Base-by-base conservation (phyloP, 2,797 vertebrate genomes). In the Pseudomugil gertrudae region DNA sequence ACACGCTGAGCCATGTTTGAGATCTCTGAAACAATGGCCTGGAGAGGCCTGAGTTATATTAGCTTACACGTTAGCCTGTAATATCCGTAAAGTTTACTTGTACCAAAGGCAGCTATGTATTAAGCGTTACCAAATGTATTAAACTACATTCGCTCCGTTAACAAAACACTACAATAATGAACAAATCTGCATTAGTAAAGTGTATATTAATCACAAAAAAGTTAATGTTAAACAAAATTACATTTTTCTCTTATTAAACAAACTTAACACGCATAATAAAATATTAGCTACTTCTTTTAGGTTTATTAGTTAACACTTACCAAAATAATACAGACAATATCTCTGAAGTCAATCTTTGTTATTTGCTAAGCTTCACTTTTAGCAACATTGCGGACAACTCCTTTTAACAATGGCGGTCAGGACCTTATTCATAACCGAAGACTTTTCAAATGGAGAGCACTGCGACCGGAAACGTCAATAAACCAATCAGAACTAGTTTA, bases 1-100 rank as follows among this genome's bases (percentile, higher is more conserved):
- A 91, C 86, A 10, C 94, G 91, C 68, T 92, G 91, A 0, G 94
- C 93, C 94, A 94, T 95, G 9, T 33, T 79, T 35, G 32, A 27
- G 3, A n/a, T 27, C 27, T 58, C 9, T 36, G 3, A 50, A 47
- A 4, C n/a, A 48, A 57, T 63, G 56, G 63, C 54, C 78, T 63
- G 24, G 3, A 58, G 0, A 55, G n/a, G 13, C 8, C 30, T 61
- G 10, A 3, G 9, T 29, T 27, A 23, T 23, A 26, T 32, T 29
- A 55, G 51, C 29, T 45, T 27, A 54, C 17, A 23, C 2, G 26
- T 21, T 38, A 66, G 4, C 36, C 0, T 9, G 15, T 2, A 5
- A 19, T 2, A 27, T 6, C 4, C 5, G 9, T 5, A 52, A 47
- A 6, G 5, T 50, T 50, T 6, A 29, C 9, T 5, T 4, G 14